Conservation (phyloP, 2,113 vertebrate genomes). For the Dryoscopus gambensis region DNA sequence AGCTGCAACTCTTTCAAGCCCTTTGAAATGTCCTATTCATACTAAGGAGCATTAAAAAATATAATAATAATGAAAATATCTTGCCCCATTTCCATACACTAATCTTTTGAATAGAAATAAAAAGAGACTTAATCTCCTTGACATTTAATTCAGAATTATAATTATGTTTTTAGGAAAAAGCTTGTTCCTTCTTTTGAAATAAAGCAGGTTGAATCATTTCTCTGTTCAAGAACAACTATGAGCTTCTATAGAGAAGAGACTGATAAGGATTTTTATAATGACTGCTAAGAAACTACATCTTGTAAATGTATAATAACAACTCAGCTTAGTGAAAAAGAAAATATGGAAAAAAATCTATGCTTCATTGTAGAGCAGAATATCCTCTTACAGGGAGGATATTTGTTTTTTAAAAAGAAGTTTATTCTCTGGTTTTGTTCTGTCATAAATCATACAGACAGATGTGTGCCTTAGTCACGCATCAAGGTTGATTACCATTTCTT, state of each 20-base stretch:
- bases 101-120: background rate
- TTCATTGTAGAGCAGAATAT: constrained; percentile 14
- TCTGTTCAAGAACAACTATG: background rate
- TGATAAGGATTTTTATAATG: background rate
- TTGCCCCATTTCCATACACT: background rate
- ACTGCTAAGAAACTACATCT: background rate
- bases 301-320: background rate
- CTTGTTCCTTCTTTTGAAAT: background rate
- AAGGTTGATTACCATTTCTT: constrained; percentile 67
- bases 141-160: background rate
- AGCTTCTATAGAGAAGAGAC: background rate
- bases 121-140: background rate
- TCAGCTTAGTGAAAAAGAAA: background rate
- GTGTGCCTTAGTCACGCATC: constrained; percentile 70
- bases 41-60: background rate
- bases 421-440: constrained; percentile 49
- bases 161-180: background rate
- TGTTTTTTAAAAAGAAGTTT: constrained; percentile 8
- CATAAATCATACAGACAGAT: constrained; percentile 70
- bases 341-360: background rate
- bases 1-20: background rate
- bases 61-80: background rate
- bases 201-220: background rate
- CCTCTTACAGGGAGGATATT: constrained; percentile 7
- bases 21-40: background rate